Percentiles rank a stretch among this genome's conserved stretches.
phyloP scores from a whole-genome alignment of 2,888 invertebrate genomes.

The Amblyjoppa fuscipennis region DNA sequence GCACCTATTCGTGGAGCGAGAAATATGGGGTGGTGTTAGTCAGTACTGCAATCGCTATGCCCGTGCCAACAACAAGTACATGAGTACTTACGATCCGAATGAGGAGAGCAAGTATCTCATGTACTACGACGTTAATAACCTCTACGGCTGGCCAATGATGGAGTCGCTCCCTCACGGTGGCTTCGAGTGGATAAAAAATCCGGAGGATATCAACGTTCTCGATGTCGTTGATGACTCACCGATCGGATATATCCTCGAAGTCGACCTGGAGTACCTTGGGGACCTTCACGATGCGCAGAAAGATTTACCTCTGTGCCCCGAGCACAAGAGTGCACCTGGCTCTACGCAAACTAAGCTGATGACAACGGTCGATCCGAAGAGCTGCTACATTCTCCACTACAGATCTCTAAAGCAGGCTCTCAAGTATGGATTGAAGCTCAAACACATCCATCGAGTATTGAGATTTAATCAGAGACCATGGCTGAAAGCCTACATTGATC shows the following conservation, averaged over 20 bases:
- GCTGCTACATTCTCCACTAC: slow-evolving; percentile 38
- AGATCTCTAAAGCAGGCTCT: slow-evolving; percentile 52
- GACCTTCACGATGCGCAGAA: slow-evolving; percentile 76
- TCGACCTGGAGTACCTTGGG: slow-evolving; percentile 67
- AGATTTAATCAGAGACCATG: slow-evolving; percentile 81
- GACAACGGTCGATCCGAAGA: slow-evolving; percentile 63
- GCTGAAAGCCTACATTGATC: slow-evolving; percentile 81
- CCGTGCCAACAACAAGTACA: slow-evolving; percentile 71
- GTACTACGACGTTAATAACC: slow-evolving; percentile 64
- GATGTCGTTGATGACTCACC: slow-evolving; percentile 26
- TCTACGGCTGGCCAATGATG: slow-evolving; percentile 57
- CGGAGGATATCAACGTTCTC: slow-evolving; percentile 46
- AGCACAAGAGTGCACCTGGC: slow-evolving; percentile 70
- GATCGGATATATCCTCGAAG: slow-evolving; percentile 78
- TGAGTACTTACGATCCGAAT: slow-evolving; percentile 55
- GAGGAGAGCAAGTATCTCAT: slow-evolving; percentile 54
- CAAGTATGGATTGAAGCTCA: slow-evolving; percentile 59
- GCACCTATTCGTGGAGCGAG: slow-evolving; percentile 71
- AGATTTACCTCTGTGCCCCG: slow-evolving; percentile 78
- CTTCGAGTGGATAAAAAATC: slow-evolving; percentile 76
- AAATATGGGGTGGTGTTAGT: slow-evolving; percentile 73
- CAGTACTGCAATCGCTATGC: slow-evolving; percentile 72
- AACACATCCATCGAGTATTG: slow-evolving; percentile 78
- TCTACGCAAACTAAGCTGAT: slow-evolving; percentile 72
- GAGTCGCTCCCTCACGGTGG: slow-evolving; percentile 38